A percentile compares a stretch with the other conserved stretches of the same genome.
Conservation (phyloP, 2,113 vertebrate genomes). For the Pseudopodoces humilis region DNA sequence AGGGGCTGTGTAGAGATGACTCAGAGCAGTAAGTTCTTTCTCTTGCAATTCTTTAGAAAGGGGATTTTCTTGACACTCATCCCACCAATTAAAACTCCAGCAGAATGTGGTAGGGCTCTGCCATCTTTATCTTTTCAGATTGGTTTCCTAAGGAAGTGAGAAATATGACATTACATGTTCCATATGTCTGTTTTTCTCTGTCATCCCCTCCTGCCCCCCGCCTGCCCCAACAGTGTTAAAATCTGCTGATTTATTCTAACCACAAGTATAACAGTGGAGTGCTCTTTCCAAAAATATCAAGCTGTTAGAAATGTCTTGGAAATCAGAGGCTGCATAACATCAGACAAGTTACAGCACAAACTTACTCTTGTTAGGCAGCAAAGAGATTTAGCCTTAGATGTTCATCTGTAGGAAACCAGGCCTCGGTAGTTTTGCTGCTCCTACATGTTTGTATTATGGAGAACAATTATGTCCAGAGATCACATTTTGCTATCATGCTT, state of each 20-base stretch:
- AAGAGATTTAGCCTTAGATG: neutral
- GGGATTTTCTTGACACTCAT: constrained; percentile 34
- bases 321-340: neutral
- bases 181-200: neutral
- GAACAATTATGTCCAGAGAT: neutral
- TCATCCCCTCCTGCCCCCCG: accelerated
- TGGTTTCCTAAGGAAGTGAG: constrained; percentile 32
- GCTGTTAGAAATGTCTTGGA: constrained; percentile 8
- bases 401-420: neutral
- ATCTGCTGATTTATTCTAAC: constrained; percentile 59
- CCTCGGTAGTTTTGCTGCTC: neutral
- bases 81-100: constrained; percentile 2
- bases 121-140: constrained; percentile 10
- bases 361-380: neutral
- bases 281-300: constrained; percentile 25
- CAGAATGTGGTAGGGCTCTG: constrained; percentile 31
- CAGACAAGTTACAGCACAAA: neutral
- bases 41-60: neutral
- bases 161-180: neutral
- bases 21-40: constrained; percentile 23
- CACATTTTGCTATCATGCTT: neutral
- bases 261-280: constrained; percentile 15
- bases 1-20: neutral
- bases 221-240: neutral
- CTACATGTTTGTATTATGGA: neutral